phyloP scores from a whole-genome alignment of 2,113 vertebrate genomes.

The Anarhynchus alexandrinus region DNA sequence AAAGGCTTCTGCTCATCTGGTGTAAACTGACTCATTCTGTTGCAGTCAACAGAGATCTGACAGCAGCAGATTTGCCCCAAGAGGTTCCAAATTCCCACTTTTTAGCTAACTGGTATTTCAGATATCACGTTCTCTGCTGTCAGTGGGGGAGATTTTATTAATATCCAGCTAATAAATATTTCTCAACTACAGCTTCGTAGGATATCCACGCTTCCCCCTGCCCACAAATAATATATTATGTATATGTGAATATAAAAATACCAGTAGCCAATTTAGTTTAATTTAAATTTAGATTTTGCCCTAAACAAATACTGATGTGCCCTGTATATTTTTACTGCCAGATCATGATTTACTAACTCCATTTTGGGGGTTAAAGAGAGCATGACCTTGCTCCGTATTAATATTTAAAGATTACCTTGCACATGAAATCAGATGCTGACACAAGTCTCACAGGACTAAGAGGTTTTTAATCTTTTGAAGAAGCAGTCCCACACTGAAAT shows the following conservation, averaged over 20 bases:
- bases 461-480: conserved; percentile 68
- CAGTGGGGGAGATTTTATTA: neutral
- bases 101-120: neutral
- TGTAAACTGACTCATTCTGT: neutral
- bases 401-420: conserved; percentile 66
- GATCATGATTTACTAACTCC: conserved; percentile 61
- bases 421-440: conserved; percentile 71
- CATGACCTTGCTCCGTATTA: conserved; percentile 48
- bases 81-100: conserved; percentile 26
- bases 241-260: neutral
- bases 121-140: neutral
- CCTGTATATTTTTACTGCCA: conserved; percentile 47
- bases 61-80: conserved; percentile 24
- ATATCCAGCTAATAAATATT: neutral
- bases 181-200: neutral
- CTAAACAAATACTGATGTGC: conserved; percentile 59
- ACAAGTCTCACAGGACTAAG: conserved; percentile 66
- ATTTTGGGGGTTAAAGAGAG: conserved; percentile 53
- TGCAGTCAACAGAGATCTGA: conserved; percentile 14
- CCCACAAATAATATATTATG: neutral
- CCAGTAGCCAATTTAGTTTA: conserved; percentile 27
- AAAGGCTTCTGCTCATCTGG: conserved; percentile 41
- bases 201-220: neutral
- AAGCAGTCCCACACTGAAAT: conserved; percentile 57
- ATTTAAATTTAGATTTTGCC: conserved; percentile 67